phyloP scores from a whole-genome alignment of 2,888 invertebrate species.

The Toxonevra muliebris region DNA sequence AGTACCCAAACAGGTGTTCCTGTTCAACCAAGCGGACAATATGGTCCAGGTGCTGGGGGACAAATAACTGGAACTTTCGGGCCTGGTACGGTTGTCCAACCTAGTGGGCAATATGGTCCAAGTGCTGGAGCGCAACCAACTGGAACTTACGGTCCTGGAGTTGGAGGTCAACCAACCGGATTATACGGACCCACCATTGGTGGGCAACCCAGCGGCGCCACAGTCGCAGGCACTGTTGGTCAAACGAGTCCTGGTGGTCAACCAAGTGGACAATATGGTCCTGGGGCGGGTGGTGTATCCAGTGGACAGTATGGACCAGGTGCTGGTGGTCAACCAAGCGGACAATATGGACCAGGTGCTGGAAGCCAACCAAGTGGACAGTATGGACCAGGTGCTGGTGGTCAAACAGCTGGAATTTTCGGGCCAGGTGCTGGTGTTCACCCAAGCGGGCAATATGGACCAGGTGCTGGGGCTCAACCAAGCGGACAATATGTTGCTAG shows the following conservation, averaged over 20 bases:
- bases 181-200: slow-evolving; percentile 24
- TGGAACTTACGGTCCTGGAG: slow-evolving; percentile 4
- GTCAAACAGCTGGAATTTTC: slow-evolving; percentile 25
- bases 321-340: slow-evolving; percentile 28
- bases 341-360: slow-evolving; percentile 24
- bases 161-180: slow-evolving; percentile 16
- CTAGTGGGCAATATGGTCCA: too few relatives aligned
- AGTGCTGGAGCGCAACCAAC: too few relatives aligned
- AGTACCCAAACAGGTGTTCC: too few relatives aligned
- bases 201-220: slow-evolving; percentile 5
- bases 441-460: slow-evolving; percentile 16
- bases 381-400: slow-evolving; percentile 29
- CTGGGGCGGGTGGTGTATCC: slow-evolving; percentile 12
- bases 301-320: not conserved
- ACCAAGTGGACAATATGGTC: slow-evolving; percentile 15
- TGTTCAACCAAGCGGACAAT: not conserved
- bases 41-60: not conserved
- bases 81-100: too few relatives aligned
- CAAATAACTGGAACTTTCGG: too few relatives aligned
- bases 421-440: slow-evolving; percentile 33
- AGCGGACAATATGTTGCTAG: slow-evolving; percentile 18
- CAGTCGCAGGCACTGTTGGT: not conserved
- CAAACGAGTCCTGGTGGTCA: slow-evolving; percentile 26
- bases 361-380: slow-evolving; percentile 27
- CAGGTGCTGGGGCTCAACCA: slow-evolving; percentile 21